A percentile compares a stretch with the other conserved stretches of the same genome.
These are phyloP conservation scores for Trypoxylus dichotomus DNA, from an alignment of 1,140 invertebrate genomes.

Conservation along the genomic window DNA sequence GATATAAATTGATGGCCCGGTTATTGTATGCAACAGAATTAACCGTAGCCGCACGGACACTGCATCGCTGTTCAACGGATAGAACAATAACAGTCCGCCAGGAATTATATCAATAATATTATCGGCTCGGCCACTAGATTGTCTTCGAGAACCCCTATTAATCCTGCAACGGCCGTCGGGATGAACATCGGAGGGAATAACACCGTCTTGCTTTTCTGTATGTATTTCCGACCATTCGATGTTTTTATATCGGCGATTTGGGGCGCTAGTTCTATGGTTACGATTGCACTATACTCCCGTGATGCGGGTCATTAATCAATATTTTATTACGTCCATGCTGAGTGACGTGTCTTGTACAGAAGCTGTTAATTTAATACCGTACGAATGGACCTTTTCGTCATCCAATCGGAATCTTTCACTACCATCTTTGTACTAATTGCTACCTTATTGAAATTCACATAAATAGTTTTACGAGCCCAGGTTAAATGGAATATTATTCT, in stretches of 20 bases:
- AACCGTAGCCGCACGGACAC: neutral
- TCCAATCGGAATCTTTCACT: neutral
- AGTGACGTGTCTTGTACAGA: constrained; percentile 26
- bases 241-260: constrained; percentile 44
- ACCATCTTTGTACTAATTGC: neutral
- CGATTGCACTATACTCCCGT: constrained; percentile 12
- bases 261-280: constrained; percentile 25
- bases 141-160: constrained; percentile 18
- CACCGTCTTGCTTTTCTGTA: constrained; percentile 13
- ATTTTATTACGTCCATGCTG: constrained; percentile 29
- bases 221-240: constrained; percentile 43
- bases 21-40: constrained; percentile 33
- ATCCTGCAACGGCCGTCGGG: neutral
- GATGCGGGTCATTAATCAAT: constrained; percentile 30
- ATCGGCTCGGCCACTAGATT: constrained; percentile 4
- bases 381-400: neutral
- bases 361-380: constrained; percentile 20
- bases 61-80: neutral
- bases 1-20: constrained; percentile 36
- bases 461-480: neutral
- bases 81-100: constrained; percentile 6
- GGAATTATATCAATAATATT: constrained; percentile 25
- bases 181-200: neutral
- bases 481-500: too few relatives aligned
- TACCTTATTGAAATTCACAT: neutral